Base-by-base conservation (phyloP, 2,888 invertebrate species). In the Agrochola lota region DNA sequence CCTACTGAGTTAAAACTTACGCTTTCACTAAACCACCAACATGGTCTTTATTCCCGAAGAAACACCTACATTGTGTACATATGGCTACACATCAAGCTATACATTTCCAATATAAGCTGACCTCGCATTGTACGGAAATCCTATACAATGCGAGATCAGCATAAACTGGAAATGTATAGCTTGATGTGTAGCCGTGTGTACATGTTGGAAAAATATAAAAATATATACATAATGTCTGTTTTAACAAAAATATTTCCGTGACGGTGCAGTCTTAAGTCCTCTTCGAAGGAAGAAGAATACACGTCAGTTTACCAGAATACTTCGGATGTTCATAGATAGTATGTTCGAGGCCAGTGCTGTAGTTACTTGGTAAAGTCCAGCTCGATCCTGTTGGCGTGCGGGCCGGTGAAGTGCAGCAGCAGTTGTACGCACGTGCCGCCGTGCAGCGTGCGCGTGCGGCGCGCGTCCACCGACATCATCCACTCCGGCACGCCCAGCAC, bases 401-500 rank as follows among this genome's bases (percentile, higher is more conserved):
- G 98, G 1, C 98, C 98, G n/a, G 92, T 98, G 93, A 99, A 99
- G 94, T 99, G 99, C 90, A 99, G 97, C 75, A 98, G 97, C 91
- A 99, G 97, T 94, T 99, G 99, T 30, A 99, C 97, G 91, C 99
- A 99, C 68, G 98, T 97, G 77, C 98, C 98, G 84, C 97, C 97
- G 92, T 99, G 98, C 72, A 99, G 96, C 49, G 97, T 94, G 91
- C 98, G 98, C 0, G 99, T 98, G 92, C 98, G 98, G 11, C 99
- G 97, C 59, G 98, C 97, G 95, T 99, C 99, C 74, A 98, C 98
- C 30, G 98, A 98, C 86, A 99, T 92, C 98, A 99, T 98, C 99
- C 99, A 99, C 92, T 98, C 98, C 0, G 99, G 99, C 75, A 98
- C 98, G 49, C 98, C 99, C 98, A 99, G 97, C 49, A 99, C 98